Conservation (phyloP, 2,888 invertebrate genomes). For the Myopa tessellatipennis region DNA sequence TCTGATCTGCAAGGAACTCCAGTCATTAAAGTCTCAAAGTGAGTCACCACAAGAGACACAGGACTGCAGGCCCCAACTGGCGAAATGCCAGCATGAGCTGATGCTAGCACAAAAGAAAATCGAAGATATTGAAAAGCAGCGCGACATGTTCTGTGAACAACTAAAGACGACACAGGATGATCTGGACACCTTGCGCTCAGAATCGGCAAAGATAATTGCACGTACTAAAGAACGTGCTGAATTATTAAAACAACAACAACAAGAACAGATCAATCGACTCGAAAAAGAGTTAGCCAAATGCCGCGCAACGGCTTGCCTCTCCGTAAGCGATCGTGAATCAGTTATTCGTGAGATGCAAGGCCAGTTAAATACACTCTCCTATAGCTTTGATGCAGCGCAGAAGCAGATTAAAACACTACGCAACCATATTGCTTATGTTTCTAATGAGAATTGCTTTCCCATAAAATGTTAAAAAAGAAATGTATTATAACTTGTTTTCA, state of each 20-base stretch:
- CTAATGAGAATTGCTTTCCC: constrained; percentile 65
- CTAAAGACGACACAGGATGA: constrained; percentile 61
- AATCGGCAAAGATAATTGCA: constrained; percentile 66
- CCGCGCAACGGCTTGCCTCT: constrained; percentile 63
- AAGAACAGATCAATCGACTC: constrained; percentile 61
- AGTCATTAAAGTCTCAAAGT: constrained; percentile 54
- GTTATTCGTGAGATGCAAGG: constrained; percentile 66
- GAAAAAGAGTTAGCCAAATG: constrained; percentile 66
- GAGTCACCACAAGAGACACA: constrained; percentile 47
- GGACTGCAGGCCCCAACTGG: constrained; percentile 58
- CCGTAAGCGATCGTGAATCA: constrained; percentile 65
- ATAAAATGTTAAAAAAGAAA: constrained; percentile 57
- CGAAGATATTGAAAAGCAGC: constrained; percentile 59
- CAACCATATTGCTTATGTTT: constrained; percentile 65
- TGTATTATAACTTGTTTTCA: too few species aligned
- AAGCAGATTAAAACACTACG: constrained; percentile 66
- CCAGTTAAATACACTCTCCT: constrained; percentile 63
- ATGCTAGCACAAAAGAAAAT: constrained; percentile 53
- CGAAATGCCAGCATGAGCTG: constrained; percentile 58
- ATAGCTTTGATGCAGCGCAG: constrained; percentile 66
- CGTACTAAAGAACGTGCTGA: constrained; percentile 65
- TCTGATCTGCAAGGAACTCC: constrained; percentile 64
- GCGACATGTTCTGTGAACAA: constrained; percentile 62
- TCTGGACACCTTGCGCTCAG: constrained; percentile 63
- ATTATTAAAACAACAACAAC: constrained; percentile 55